Base-by-base conservation (phyloP, 2,113 vertebrate species). In the Lamprologus speciosus region DNA sequence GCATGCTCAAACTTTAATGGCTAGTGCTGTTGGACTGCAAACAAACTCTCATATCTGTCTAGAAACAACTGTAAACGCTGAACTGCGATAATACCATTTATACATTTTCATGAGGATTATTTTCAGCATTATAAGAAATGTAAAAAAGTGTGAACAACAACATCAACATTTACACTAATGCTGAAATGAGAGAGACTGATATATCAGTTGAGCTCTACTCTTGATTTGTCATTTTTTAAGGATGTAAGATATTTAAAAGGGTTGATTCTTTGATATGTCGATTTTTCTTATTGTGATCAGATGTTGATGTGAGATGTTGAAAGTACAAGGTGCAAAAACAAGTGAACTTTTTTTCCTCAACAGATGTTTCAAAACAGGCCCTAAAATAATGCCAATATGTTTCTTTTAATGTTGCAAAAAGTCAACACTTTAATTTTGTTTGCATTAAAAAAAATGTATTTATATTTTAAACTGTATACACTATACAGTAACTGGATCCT, bases 1-100 rank as follows among this genome's bases (percentile, higher is more conserved):
- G 0, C 35, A 14, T 40, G 63, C 63, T 68, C 0, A 40, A 1
- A 4, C 35, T 23, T 42, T 70, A 70, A 21, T 70, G n/a, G n/a
- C 35, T 21, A 23, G 7, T 40, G 0, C 35, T 70, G 7, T 70
- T 70, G n/a, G 37, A 70, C 12, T 16, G n/a, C n/a, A 42, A 70
- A 0, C 0, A 70, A 70, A 70, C n/a, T 42, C 12, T 21, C 37
- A 70, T 23, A 40, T 16, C n/a, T 42, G n/a, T 70, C 35, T 23
- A 70, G 65, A 70, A 42, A 42, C n/a, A 1, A 12, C 57, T 70
- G 35, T 42, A 70, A 42, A 23, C 65, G 9, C 37, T 21, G 33
- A 68, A 21, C 19, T 21, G 33, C 8, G 6, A n/a, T 65, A n/a
- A 68, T 0, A 21, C 19, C 7, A 1, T 37, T 37, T 68, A 70